Percentiles rank a stretch among this genome's conserved stretches.
These are phyloP conservation scores for Hemithea aestivaria DNA, from an alignment of 2,888 invertebrate species.

Conservation along the genomic window DNA sequence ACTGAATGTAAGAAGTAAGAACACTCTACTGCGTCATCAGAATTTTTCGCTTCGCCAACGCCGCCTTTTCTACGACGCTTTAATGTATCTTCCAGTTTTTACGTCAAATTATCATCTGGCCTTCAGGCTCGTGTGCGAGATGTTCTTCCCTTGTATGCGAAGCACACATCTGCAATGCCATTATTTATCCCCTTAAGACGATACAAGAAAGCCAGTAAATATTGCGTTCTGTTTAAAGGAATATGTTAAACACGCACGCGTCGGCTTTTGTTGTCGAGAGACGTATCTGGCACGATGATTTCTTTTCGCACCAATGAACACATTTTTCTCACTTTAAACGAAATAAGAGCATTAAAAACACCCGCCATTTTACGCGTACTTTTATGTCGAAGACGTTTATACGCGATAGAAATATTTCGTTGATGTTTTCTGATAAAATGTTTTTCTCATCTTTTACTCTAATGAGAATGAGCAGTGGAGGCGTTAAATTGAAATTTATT, in stretches of 20 bases:
- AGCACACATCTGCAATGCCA: conserved; percentile 56
- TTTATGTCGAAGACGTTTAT: conserved; percentile 43
- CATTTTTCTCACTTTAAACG: conserved; percentile 62
- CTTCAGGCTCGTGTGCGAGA: conserved; percentile 36
- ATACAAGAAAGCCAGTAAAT: conserved; percentile 57
- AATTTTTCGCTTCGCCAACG: too few species aligned
- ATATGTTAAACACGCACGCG: conserved; percentile 65
- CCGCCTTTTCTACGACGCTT: not conserved
- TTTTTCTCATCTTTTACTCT: conserved; percentile 56
- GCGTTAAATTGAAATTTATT: conserved; percentile 67
- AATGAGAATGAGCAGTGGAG: conserved; percentile 59
- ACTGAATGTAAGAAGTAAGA: too few species aligned
- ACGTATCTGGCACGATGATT: conserved; percentile 68
- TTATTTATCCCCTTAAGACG: conserved; percentile 64
- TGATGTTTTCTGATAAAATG: conserved; percentile 55
- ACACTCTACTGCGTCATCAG: too few species aligned
- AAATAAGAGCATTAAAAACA: conserved; percentile 62
- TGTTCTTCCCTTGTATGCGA: conserved; percentile 43
- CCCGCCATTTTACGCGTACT: conserved; percentile 49
- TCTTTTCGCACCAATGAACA: conserved; percentile 66
- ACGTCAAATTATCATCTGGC: conserved; percentile 49
- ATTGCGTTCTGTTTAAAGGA: conserved; percentile 60
- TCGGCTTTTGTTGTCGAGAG: conserved; percentile 63
- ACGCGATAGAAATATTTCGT: conserved; percentile 48
- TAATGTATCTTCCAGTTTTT: conserved; percentile 17